These are phyloP conservation scores for Gibbula magus DNA, from an alignment of 2,888 invertebrate genomes.

Conservation along the genomic window DNA sequence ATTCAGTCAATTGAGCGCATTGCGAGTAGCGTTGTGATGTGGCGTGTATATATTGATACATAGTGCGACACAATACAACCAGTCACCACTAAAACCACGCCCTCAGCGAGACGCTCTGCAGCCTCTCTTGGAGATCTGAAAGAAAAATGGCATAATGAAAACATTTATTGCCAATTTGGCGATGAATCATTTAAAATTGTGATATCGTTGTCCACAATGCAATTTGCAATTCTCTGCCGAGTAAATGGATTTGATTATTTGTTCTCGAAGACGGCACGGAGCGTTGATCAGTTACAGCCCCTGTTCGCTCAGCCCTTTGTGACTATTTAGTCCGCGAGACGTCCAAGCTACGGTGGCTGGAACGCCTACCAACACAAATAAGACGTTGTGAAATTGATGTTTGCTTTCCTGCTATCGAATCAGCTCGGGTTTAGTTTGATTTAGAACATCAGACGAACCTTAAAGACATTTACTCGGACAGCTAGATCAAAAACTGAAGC, in stretches of 20 bases:
- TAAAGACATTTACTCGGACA: constrained; percentile 3
- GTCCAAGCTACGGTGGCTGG: background rate
- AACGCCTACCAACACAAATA: constrained; percentile 18
- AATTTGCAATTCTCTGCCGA: constrained; percentile 20
- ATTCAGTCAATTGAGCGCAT: background rate
- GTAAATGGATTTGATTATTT: constrained; percentile 22
- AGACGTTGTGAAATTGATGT: constrained; percentile 17
- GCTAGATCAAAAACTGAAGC: background rate
- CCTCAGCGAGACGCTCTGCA: background rate
- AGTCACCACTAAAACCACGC: background rate
- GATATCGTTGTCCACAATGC: constrained; percentile 21
- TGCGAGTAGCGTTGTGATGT: background rate
- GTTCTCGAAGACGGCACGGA: background rate
- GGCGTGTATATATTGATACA: constrained; percentile 16
- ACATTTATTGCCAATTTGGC: constrained; percentile 10
- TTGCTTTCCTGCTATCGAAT: constrained; percentile 15
- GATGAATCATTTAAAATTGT: constrained; percentile 21
- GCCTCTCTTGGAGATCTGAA: background rate
- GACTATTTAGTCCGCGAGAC: background rate
- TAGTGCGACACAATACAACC: background rate
- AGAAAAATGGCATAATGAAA: constrained; percentile 13
- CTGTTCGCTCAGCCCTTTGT: background rate
- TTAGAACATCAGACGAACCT: background rate
- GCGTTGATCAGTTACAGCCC: background rate
- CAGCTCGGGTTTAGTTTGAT: constrained; percentile 21